Evolutionary conservation across 2,797 vertebrate species (phyloP).

Genomic region (Scyliorhinus canicula): DNA sequence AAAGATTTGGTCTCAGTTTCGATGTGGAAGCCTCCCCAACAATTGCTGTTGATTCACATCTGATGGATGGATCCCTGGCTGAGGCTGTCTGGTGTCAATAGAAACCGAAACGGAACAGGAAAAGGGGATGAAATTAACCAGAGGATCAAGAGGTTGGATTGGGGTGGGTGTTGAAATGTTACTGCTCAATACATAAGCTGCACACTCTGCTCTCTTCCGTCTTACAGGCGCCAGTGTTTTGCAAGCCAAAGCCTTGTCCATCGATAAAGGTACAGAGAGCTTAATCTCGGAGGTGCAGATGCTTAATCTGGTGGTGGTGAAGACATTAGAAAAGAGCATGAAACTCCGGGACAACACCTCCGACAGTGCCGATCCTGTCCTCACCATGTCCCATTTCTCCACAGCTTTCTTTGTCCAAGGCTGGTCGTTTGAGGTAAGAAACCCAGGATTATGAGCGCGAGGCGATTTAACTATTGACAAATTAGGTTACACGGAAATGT

Average conservation of each 20-base stretch:
- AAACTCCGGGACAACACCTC: conserved; percentile 76
- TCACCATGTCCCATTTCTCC: conserved; percentile 67
- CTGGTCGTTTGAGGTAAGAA: conserved; percentile 74
- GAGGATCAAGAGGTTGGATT: background rate
- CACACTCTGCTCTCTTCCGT: background rate
- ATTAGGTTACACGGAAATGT: background rate
- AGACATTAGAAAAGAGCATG: conserved; percentile 77
- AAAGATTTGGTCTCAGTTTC: background rate
- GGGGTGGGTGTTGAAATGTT: background rate
- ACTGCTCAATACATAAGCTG: no score
- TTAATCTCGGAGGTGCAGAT: conserved; percentile 70
- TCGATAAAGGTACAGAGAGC: conserved; percentile 71
- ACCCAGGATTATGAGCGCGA: background rate
- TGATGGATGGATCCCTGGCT: background rate
- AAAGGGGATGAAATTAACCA: background rate
- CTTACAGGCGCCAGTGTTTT: conserved; percentile 76
- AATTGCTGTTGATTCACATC: no score
- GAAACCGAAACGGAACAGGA: background rate
- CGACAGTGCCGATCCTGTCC: conserved; percentile 63
- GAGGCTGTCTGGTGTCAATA: background rate
- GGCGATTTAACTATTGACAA: background rate
- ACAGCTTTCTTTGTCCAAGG: conserved; percentile 73
- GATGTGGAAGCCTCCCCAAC: background rate
- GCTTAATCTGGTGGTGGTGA: conserved; percentile 74
- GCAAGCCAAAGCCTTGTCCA: conserved; percentile 70